Evolutionary conservation across 2,797 vertebrate genomes (phyloP), one percentile per base, ranked within the genome.

Genomic region (Intellagama lesueurii): DNA sequence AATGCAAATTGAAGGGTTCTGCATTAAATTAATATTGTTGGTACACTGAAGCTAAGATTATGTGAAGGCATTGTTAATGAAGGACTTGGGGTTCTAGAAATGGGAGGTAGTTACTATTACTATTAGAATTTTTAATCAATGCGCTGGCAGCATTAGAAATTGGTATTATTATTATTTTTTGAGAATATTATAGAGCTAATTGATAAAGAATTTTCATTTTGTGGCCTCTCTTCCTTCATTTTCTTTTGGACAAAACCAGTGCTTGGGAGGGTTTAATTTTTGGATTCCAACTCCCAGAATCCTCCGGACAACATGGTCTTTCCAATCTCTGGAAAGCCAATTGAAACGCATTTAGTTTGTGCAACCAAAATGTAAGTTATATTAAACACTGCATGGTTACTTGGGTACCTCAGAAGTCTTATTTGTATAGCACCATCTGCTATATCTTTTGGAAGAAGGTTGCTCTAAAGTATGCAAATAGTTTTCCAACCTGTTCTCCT

Each of bases 111-210:
- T 52, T 84, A 47, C 32, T 52, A 32, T 52, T 84, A 47, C 32
- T 52, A 24, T 47, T 24, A 7, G 80, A 92, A 94, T 95, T 76
- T 92, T 0, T 40, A 88, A 89, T 94, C n/a, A 11, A 96, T 96
- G 96, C 96, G 97, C 97, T 97, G 96, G 96, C 95, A 96, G 91
- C 94, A 89, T 96, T 92, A 92, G 80, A 94, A 93, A 95, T 83
- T 91, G 90, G 77, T 94, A 94, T 93, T 85, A 94, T 93, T 94
- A 94, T 93, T 85, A 94, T 93, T 91, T 94, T 44, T 95, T 95
- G 85, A 91, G 79, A 94, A 89, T 95, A 91, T 89, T 95, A 91
- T 96, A 94, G 86, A 92, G 56, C 80, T 91, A 47, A 95, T 92
- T 90, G 92, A 68, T 95, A 88, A 96, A 94, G 92, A 32, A 16